Conservation (phyloP, 2,113 vertebrate genomes). For the Romanogobio albipinnatus region DNA sequence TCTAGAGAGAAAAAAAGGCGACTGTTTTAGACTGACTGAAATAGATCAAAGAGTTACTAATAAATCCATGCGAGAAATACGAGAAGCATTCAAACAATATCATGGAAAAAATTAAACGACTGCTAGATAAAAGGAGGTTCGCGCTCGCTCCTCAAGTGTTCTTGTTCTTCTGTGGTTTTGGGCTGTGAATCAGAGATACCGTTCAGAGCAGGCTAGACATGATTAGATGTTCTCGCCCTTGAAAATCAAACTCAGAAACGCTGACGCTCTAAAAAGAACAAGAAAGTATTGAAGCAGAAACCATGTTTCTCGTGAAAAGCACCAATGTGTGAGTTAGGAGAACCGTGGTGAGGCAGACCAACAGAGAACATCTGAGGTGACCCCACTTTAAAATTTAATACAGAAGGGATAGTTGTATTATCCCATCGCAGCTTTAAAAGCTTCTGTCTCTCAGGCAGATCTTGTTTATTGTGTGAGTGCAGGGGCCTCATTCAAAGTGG, state of each 20-base stretch:
- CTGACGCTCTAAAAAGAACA: conserved; percentile 18
- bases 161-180: conserved; percentile 51
- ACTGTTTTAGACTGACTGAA: conserved; percentile 65
- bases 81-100: conserved; percentile 62
- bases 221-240: conserved; percentile 41
- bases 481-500: conserved; percentile 69
- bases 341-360: background rate
- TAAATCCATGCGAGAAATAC: conserved; percentile 58
- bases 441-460: conserved; percentile 66
- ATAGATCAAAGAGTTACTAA: conserved; percentile 68
- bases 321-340: background rate
- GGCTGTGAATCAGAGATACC: conserved; percentile 37
- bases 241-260: conserved; percentile 48
- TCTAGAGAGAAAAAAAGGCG: conserved; percentile 54
- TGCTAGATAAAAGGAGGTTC: conserved; percentile 59
- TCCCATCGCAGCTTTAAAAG: conserved; percentile 54
- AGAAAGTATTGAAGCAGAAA: conserved; percentile 25
- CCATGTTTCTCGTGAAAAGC: background rate
- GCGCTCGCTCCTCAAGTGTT: conserved; percentile 50
- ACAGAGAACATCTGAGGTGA: background rate
- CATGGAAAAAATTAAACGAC: conserved; percentile 60
- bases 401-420: conserved; percentile 52
- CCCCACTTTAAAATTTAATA: conserved; percentile 54
- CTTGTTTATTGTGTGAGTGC: conserved; percentile 62
- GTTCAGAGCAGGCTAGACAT: conserved; percentile 19